A percentile compares a stretch with the other conserved stretches of the same genome.
These are phyloP conservation scores for Oryzias celebensis DNA, from an alignment of 2,113 vertebrate species.

Conservation along the genomic window DNA sequence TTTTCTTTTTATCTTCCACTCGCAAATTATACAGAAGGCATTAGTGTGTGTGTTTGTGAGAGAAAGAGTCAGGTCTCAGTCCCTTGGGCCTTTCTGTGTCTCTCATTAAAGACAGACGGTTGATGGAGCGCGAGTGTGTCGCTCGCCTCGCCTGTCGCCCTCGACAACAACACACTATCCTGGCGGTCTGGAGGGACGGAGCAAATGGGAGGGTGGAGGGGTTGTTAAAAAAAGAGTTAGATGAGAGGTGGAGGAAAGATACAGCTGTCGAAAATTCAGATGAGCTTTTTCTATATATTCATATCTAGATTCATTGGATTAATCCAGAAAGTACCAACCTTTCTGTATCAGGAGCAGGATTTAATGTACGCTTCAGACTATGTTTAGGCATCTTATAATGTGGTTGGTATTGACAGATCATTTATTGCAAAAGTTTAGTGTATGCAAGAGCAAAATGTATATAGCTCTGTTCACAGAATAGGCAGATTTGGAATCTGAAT, in stretches of 20 bases:
- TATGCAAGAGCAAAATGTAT: slow-evolving; percentile 14
- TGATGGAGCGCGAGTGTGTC: slow-evolving; percentile 79
- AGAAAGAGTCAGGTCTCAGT: slow-evolving; percentile 73
- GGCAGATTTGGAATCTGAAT: slow-evolving; percentile 11
- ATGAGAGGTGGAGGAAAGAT: slow-evolving; percentile 58
- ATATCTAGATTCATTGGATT: slow-evolving; percentile 16
- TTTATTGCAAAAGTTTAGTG: slow-evolving; percentile 8
- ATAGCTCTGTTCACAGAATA: slow-evolving; percentile 10
- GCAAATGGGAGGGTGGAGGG: slow-evolving; percentile 34
- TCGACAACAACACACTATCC: slow-evolving; percentile 76
- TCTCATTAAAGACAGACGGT: slow-evolving; percentile 81
- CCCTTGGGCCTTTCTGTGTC: slow-evolving; percentile 77
- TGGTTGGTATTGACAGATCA: slow-evolving; percentile 24
- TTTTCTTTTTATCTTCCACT: slow-evolving; percentile 19
- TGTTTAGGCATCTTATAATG: slow-evolving; percentile 13
- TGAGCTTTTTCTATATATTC: slow-evolving; percentile 34
- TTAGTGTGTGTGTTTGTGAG: slow-evolving; percentile 42
- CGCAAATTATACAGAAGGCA: slow-evolving; percentile 52
- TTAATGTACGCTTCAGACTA: slow-evolving; percentile 1
- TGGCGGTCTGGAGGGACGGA: slow-evolving; percentile 71
- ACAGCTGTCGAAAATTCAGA: slow-evolving; percentile 58
- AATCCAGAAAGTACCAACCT: not conserved
- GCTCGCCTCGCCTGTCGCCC: slow-evolving; percentile 77
- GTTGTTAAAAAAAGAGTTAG: slow-evolving; percentile 34
- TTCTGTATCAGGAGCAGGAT: slow-evolving; percentile 5